phyloP scores from a whole-genome alignment of 2,113 vertebrate genomes.

The human region DNA sequence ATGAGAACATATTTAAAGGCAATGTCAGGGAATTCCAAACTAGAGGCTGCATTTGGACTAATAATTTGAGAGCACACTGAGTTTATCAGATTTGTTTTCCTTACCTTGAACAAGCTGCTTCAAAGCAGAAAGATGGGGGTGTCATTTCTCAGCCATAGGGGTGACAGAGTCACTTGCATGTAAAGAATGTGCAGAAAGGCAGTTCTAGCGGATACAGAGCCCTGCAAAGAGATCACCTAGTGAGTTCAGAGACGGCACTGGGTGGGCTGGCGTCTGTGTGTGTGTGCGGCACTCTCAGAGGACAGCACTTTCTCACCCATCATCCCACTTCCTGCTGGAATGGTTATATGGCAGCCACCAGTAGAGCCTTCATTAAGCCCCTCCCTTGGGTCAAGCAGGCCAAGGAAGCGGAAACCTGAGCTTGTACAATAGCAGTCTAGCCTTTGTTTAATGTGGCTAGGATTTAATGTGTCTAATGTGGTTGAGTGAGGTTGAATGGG shows the following conservation, averaged over 20 bases:
- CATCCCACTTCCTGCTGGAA: not conserved
- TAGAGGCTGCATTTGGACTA: not conserved
- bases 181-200: not conserved
- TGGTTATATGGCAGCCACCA: rapidly evolving
- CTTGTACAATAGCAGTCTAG: not conserved
- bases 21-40: not conserved
- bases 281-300: rapidly evolving
- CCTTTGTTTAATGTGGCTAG: not conserved
- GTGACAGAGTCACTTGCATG: not conserved
- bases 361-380: not conserved
- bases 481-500: not conserved
- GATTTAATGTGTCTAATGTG: not conserved
- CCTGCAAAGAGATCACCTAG: too few species aligned
- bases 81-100: not conserved
- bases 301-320: rapidly evolving
- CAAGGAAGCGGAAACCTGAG: not conserved
- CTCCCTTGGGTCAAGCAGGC: too few species aligned
- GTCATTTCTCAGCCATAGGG: not conserved
- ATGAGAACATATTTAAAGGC: not conserved
- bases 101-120: not conserved
- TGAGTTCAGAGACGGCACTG: not conserved
- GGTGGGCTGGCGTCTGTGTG: not conserved
- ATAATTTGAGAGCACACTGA: not conserved
- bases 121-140: not conserved
- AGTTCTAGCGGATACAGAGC: not conserved